These are phyloP conservation scores for Trialeurodes vaporariorum DNA, from an alignment of 1,140 invertebrate genomes.

Conservation along the genomic window DNA sequence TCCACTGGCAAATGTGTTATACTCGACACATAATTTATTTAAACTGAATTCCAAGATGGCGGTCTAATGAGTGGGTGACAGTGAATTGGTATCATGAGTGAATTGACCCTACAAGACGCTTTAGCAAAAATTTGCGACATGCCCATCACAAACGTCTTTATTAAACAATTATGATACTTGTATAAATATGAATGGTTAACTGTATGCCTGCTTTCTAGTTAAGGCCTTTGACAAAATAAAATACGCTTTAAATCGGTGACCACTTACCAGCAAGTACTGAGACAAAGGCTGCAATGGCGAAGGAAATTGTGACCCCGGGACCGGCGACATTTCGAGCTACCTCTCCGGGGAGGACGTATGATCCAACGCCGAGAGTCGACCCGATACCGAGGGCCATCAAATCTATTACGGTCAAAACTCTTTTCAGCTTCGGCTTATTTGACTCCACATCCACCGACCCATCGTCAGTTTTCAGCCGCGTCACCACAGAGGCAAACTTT, in stretches of 20 bases:
- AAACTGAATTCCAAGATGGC: too few species aligned
- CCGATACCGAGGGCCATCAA: constrained; percentile 74
- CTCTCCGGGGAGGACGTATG: constrained; percentile 81
- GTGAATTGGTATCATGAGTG: too few species aligned
- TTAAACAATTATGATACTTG: too few species aligned
- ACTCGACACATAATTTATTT: too few species aligned
- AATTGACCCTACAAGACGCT: too few species aligned
- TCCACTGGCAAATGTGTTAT: too few species aligned
- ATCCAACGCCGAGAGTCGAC: constrained; percentile 76
- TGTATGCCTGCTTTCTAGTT: too few species aligned
- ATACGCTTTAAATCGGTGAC: not conserved
- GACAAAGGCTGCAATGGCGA: constrained; percentile 75
- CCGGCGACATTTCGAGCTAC: constrained; percentile 74
- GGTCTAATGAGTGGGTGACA: too few species aligned
- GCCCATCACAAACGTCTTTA: too few species aligned
- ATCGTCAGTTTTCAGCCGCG: not conserved
- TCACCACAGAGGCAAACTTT: not conserved
- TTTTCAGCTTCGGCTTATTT: constrained; percentile 41
- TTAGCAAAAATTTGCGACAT: too few species aligned
- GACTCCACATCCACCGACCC: not conserved
- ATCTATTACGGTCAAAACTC: constrained; percentile 65
- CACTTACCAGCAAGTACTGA: constrained; percentile 72
- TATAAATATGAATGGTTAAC: too few species aligned
- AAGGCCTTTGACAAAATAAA: too few species aligned
- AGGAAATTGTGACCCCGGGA: constrained; percentile 75